Evolutionary conservation across 2,888 invertebrate species (phyloP).

Genomic region (Abrostola tripartita): DNA sequence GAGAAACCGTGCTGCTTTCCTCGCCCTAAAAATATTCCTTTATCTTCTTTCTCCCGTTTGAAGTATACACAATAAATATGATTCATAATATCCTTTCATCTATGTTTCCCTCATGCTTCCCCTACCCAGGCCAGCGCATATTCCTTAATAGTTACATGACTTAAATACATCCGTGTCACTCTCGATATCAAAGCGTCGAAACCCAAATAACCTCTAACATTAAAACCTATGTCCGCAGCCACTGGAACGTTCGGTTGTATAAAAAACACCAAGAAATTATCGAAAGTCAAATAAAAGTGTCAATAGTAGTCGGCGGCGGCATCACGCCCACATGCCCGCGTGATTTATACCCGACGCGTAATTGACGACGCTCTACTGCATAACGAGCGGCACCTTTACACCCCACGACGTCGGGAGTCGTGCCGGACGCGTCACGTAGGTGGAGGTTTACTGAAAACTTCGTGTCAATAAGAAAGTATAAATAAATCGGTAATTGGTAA

Average conservation of each 20-base stretch:
- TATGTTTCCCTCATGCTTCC: too few relatives aligned
- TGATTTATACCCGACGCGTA: slow-evolving; percentile 47
- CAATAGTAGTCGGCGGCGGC: slow-evolving; percentile 14
- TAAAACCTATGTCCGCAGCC: background rate
- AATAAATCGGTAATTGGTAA: slow-evolving; percentile 6
- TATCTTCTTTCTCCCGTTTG: too few relatives aligned
- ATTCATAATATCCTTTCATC: too few relatives aligned
- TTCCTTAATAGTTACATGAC: too few relatives aligned
- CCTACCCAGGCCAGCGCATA: too few relatives aligned
- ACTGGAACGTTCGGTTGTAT: slow-evolving; percentile 1
- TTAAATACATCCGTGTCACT: too few relatives aligned
- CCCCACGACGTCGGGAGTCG: background rate
- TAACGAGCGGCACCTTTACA: slow-evolving; percentile 9
- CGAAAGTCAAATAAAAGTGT: slow-evolving; percentile 37
- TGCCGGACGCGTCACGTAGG: slow-evolving; percentile 16
- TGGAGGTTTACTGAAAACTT: slow-evolving; percentile 1
- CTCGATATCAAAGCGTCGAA: too few relatives aligned
- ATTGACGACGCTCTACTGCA: slow-evolving; percentile 29
- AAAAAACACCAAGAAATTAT: slow-evolving; percentile 21
- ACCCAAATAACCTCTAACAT: too few relatives aligned
- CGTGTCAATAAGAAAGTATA: slow-evolving; percentile 17
- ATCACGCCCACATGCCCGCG: slow-evolving; percentile 34
- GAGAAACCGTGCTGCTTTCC: too few relatives aligned
- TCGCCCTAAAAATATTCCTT: too few relatives aligned
- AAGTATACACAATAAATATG: too few relatives aligned